Conservation (phyloP, 2,888 invertebrate genomes). For the Cylloceria caligata region DNA sequence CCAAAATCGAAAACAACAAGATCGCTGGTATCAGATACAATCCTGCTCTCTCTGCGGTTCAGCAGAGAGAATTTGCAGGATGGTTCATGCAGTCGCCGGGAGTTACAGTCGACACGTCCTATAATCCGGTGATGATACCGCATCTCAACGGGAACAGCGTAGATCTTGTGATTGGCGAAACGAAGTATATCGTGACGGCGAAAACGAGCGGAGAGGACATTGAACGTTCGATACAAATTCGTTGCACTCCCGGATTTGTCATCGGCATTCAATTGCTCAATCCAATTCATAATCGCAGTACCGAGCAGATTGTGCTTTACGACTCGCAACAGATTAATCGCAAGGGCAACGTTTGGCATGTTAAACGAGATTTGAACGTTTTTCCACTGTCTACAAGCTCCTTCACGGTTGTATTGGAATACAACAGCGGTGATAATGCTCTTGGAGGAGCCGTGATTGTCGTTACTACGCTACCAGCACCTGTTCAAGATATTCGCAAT, state of each 20-base stretch:
- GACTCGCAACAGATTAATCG: slow-evolving; percentile 88
- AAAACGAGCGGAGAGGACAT: slow-evolving; percentile 86
- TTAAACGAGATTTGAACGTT: slow-evolving; percentile 93
- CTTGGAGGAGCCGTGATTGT: slow-evolving; percentile 93
- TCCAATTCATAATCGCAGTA: slow-evolving; percentile 94
- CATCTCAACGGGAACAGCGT: slow-evolving; percentile 86
- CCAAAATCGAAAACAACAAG: slow-evolving; percentile 92
- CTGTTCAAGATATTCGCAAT: slow-evolving; percentile 89
- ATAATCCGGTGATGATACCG: slow-evolving; percentile 91
- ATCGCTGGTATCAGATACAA: slow-evolving; percentile 96
- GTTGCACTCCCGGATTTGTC: slow-evolving; percentile 93
- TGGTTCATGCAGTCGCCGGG: slow-evolving; percentile 93
- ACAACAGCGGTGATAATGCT: slow-evolving; percentile 91
- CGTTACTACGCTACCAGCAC: slow-evolving; percentile 90
- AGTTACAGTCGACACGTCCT: slow-evolving; percentile 89
- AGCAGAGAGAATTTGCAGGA: slow-evolving; percentile 96
- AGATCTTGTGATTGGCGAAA: slow-evolving; percentile 90
- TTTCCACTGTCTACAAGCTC: slow-evolving; percentile 96
- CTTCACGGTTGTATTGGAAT: slow-evolving; percentile 92
- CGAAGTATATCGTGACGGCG: slow-evolving; percentile 92
- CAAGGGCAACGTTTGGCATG: slow-evolving; percentile 90
- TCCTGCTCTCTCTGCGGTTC: slow-evolving; percentile 92
- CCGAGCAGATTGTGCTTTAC: slow-evolving; percentile 92
- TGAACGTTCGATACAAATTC: slow-evolving; percentile 77
- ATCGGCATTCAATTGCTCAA: slow-evolving; percentile 96